phyloP scores from a whole-genome alignment of 2,797 vertebrate genomes.

The Coilia nasus region DNA sequence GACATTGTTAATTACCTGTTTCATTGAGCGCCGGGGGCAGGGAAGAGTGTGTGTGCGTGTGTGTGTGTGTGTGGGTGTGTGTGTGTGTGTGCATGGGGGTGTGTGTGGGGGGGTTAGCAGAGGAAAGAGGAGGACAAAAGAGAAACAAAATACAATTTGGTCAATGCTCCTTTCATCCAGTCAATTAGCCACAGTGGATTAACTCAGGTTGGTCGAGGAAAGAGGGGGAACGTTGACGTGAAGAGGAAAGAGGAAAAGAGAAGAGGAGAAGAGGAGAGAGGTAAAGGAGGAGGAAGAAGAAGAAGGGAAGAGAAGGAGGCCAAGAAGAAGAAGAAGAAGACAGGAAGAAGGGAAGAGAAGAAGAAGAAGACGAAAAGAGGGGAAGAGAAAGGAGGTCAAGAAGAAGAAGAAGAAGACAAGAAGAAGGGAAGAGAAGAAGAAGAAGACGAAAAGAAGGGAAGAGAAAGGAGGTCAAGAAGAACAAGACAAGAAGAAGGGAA shows the following conservation, averaged over 20 bases:
- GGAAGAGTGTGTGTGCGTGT: too few species aligned
- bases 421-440: not conserved
- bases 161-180: constrained; percentile 64
- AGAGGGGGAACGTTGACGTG: too few species aligned
- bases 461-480: too few species aligned
- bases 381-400: not conserved
- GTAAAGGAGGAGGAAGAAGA: not conserved
- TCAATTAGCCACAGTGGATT: not conserved
- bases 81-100: too few species aligned
- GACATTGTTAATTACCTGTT: constrained; percentile 77
- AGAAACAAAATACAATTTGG: constrained; percentile 74
- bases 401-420: not conserved
- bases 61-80: too few species aligned
- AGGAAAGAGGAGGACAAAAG: constrained; percentile 61
- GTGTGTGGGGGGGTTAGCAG: constrained; percentile 36
- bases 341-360: not conserved
- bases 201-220: too few species aligned
- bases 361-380: not conserved
- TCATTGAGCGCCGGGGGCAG: constrained; percentile 47
- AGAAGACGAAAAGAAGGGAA: not conserved
- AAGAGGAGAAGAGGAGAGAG: not conserved
- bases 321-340: not conserved
- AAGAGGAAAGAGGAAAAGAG: not conserved
- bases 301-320: not conserved
- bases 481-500: too few species aligned